Evolutionary conservation across 2,113 vertebrate genomes (phyloP), one percentile per base, ranked within the genome.

Genomic region (Platycercus adscitus): DNA sequence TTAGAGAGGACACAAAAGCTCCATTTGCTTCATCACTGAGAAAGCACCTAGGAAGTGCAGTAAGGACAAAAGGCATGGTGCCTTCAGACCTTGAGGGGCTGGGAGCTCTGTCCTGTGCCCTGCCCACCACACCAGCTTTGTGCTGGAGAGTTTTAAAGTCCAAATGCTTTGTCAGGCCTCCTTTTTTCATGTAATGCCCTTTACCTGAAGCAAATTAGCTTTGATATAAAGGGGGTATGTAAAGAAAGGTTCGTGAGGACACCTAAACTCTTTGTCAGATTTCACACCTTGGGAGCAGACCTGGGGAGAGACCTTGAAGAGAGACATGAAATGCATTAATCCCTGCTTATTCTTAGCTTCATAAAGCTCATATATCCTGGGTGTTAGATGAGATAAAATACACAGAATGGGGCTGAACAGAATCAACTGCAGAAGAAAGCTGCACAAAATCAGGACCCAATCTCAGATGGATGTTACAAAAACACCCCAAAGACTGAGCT

Each of bases 1-100:
- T 93, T 68, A 83, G 37, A 65, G 44, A 77, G 60, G 71, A 78
- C 85, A 88, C 60, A 83, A 91, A 94, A 93, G 21, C 47, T 93
- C 39, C 71, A 83, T 96, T 91, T 94, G 68, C 93, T 90, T 90
- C 69, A 58, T 52, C 86, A 68, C 4, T 0, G 0, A 86, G 43
- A 81, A 86, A 35, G 76, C 0, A 7, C 39, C 69, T 41, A 43
- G 33, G 10, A 92, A 96, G 64, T 28, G 43, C 76, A 86, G 35
- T 0, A 2, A 78, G n/a, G 72, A 88, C 76, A 91, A 84, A 86
- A 93, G 23, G 46, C 35, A 58, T 89, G 65, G 35, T 77, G 25
- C 68, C 46, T 55, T 82, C 46, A 82, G 0, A 81, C 14, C 24
- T 50, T 1, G 1, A 3, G 17, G 29, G 24, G 8, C 6, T 55